Base-by-base conservation (phyloP, 2,113 vertebrate genomes). In the Caretta caretta region DNA sequence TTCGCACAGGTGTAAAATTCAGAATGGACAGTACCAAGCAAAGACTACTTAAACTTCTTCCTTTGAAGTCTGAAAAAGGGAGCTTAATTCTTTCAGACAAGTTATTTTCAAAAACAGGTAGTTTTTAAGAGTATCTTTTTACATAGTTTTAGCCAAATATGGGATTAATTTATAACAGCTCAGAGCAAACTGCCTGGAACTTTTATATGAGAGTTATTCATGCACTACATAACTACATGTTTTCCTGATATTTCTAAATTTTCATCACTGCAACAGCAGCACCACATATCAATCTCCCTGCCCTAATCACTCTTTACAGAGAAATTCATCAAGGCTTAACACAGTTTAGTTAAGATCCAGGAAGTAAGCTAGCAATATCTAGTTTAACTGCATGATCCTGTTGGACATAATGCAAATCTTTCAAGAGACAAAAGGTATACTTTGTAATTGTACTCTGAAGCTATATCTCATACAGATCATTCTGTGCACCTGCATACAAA, bases 1-100 rank as follows among this genome's bases (percentile, higher is more conserved):
- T 53, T 92, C 90, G 91, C 84, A 97, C 94, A 97, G 97, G 97
- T 98, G 87, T 57, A 85, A 94, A 92, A 94, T 89, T 65, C 91
- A 90, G 46, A 57, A 83, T 83, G 88, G 78, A 91, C 69, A 93
- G 83, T 31, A 95, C 86, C 35, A 86, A 93, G 80, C 9, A 86
- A 93, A 84, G 92, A 54, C 35, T 87, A 92, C 10, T 89, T 22
- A 72, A 53, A 31, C 50, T 57, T 38, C 38, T 48, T 75, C 35
- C n/a, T 48, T 79, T 62, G 50, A 83, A 87, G 78, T 86, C 80
- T 72, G 96, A 84, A 46, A 59, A 11, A 42, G 46, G 10, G 42
- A 19, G n/a, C 13, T 50, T 11, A 84, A 16, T 81, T 20, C 11
- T 51, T 91, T 46, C 65, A 90, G 22, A 51, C 4, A 76, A 54